Evolutionary conservation across 2,888 invertebrate species (phyloP).

Genomic region (Zelleria hepariella): DNA sequence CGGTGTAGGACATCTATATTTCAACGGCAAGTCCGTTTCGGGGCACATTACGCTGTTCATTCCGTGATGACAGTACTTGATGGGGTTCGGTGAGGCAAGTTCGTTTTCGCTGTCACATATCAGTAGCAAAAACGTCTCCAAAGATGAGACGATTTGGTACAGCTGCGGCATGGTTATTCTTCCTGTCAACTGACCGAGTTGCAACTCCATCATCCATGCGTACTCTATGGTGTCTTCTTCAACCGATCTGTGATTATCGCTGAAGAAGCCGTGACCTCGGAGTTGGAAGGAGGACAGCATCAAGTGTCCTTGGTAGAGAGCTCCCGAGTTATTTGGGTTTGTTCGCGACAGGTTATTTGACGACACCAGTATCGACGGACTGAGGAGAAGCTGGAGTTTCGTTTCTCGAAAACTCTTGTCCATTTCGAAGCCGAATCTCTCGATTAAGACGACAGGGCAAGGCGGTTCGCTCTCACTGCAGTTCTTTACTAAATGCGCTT

Average conservation of each 20-base stretch:
- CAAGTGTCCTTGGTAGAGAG: conserved; percentile 85
- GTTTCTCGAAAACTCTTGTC: conserved; percentile 94
- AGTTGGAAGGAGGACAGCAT: conserved; percentile 89
- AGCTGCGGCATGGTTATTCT: conserved; percentile 91
- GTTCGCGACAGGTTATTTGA: conserved; percentile 81
- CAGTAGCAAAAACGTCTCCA: conserved; percentile 90
- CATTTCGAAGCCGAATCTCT: conserved; percentile 97
- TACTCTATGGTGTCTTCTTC: conserved; percentile 98
- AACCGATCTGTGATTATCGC: conserved; percentile 88
- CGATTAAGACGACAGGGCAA: conserved; percentile 90
- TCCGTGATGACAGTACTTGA: conserved; percentile 86
- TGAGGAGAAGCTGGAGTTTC: conserved; percentile 88
- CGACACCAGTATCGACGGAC: conserved; percentile 88
- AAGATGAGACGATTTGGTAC: conserved; percentile 86
- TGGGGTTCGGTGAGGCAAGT: conserved; percentile 84
- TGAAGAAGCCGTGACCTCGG: conserved; percentile 97
- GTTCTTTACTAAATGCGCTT: conserved; percentile 93
- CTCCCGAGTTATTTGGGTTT: conserved; percentile 51
- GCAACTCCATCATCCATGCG: conserved; percentile 96
- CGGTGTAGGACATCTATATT: conserved; percentile 83
- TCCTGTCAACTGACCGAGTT: conserved; percentile 93
- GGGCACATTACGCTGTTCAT: conserved; percentile 77
- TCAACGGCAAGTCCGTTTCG: conserved; percentile 77
- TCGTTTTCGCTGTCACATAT: conserved; percentile 92
- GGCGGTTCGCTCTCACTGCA: conserved; percentile 92